Conservation (phyloP, 2,797 vertebrate genomes). For the Podarcis siculus region DNA sequence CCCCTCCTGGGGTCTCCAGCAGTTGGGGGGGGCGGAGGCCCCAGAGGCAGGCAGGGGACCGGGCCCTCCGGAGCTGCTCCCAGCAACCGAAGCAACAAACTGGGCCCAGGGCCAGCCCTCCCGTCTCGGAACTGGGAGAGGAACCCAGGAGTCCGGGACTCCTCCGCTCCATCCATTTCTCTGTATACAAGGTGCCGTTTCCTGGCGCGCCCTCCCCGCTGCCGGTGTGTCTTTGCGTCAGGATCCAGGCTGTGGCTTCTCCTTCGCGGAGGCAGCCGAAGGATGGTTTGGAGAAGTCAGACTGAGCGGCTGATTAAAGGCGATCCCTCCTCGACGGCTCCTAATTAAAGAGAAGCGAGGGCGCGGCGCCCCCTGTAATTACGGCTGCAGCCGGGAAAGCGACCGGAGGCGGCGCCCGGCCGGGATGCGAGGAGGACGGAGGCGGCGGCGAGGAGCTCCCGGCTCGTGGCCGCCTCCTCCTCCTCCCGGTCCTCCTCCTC, state of each 20-base stretch:
- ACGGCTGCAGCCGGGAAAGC: neutral
- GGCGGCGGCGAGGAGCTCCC: too few relatives aligned
- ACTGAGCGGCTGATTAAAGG: neutral
- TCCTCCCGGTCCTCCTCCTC: neutral
- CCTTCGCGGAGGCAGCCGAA: neutral
- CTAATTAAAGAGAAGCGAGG: constrained; percentile 7
- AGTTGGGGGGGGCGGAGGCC: too few relatives aligned
- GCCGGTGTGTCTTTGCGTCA: neutral
- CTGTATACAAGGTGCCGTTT: neutral
- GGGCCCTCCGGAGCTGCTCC: too few relatives aligned
- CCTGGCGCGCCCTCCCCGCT: too few relatives aligned
- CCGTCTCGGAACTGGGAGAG: neutral
- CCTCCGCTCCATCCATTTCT: neutral
- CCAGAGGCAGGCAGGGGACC: too few relatives aligned
- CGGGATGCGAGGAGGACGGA: too few relatives aligned
- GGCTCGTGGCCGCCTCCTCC: neutral
- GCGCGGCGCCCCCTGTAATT: neutral
- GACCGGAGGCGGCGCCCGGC: too few relatives aligned
- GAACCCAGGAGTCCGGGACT: neutral
- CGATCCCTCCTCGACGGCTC: neutral
- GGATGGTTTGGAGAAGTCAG: neutral
- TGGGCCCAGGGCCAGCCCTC: too few relatives aligned
- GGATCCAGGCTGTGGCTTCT: neutral
- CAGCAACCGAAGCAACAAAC: too few relatives aligned
- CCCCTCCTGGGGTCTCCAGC: too few relatives aligned